A percentile compares a stretch with the other conserved stretches of the same genome.
These are phyloP conservation scores for Alectoris magna DNA, from an alignment of 2,797 vertebrate genomes.

Conservation along the genomic window DNA sequence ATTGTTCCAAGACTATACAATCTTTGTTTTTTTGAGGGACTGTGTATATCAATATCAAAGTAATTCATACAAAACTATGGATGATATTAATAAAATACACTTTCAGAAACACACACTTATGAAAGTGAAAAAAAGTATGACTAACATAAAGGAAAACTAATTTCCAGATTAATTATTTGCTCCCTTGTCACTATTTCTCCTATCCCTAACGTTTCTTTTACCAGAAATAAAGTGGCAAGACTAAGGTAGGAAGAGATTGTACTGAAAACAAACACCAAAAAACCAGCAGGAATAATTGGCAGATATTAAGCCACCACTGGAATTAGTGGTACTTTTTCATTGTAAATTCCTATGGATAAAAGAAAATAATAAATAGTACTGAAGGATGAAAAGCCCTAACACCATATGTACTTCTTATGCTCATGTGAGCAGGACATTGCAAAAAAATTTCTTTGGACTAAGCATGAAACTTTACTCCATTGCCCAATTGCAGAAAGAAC, in stretches of 20 bases:
- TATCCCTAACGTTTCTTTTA: not conserved
- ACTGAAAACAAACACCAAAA: not conserved
- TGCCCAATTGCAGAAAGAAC: not conserved
- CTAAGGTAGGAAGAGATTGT: not conserved
- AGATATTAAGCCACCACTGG: not conserved
- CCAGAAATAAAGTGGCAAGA: not conserved
- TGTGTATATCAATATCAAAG: not conserved
- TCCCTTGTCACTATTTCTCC: not conserved
- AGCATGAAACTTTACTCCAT: not conserved
- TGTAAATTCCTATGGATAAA: not conserved
- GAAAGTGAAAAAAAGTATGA: not conserved
- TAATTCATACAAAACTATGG: not conserved
- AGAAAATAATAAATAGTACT: not conserved
- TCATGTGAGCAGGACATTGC: too few species aligned
- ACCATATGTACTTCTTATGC: not conserved
- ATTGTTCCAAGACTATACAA: not conserved
- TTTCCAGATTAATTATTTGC: not conserved
- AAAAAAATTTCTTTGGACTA: not conserved
- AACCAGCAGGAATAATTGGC: not conserved
- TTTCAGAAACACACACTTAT: not conserved
- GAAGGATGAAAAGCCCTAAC: not conserved
- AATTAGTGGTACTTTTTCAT: not conserved
- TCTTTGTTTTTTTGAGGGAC: not conserved
- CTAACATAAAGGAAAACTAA: not conserved
- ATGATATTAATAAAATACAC: not conserved